Percentiles rank a stretch among this genome's conserved stretches.
phyloP scores from a whole-genome alignment of 1,140 invertebrate genomes.

The Paraescarpia echinospica region DNA sequence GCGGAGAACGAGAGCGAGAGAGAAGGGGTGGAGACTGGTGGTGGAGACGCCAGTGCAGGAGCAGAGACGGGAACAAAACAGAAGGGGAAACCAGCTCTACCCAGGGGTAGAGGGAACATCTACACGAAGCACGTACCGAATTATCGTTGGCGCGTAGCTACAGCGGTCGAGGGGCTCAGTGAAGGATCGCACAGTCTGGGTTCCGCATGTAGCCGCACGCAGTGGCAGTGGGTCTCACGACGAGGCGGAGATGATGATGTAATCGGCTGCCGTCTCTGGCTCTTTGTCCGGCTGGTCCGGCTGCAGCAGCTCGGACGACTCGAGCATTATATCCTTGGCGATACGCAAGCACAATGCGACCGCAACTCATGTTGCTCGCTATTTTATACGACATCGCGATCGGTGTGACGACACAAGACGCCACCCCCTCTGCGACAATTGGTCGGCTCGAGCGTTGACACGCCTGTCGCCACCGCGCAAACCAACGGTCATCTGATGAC shows the following conservation, averaged over 20 bases:
- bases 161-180: not conserved
- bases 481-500: not conserved
- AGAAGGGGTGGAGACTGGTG: too few relatives aligned
- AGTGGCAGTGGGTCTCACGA: not conserved
- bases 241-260: not conserved
- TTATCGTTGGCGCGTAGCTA: not conserved
- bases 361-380: not conserved
- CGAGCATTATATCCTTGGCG: not conserved
- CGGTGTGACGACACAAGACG: not conserved
- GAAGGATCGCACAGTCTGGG: not conserved
- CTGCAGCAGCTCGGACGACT: not conserved
- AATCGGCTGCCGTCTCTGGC: not conserved
- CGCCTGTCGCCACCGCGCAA: not conserved
- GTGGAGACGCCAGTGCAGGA: too few relatives aligned
- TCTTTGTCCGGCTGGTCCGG: not conserved
- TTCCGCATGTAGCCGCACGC: not conserved
- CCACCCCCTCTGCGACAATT: not conserved
- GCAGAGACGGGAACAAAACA: too few relatives aligned
- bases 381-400: not conserved
- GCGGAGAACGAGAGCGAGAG: too few relatives aligned
- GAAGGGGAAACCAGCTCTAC: too few relatives aligned
- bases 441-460: not conserved
- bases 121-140: not conserved
- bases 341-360: not conserved
- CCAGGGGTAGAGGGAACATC: not conserved